Conservation (phyloP, 2,888 invertebrate species). For the Caenorhabditis wallacei region DNA sequence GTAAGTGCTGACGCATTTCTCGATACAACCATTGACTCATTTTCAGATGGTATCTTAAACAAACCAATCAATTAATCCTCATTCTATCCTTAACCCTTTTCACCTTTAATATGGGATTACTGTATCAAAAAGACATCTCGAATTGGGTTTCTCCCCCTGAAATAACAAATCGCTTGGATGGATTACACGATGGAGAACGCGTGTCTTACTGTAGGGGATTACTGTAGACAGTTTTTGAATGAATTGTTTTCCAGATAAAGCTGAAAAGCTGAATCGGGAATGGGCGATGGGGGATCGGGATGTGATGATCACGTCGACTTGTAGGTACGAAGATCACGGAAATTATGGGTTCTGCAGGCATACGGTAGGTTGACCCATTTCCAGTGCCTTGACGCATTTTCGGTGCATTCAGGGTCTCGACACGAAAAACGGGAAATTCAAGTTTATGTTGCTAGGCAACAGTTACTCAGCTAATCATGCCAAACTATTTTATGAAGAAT, state of each 20-base stretch:
- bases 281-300: neutral
- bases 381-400: too few relatives aligned
- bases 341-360: neutral
- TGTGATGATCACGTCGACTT: neutral
- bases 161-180: neutral
- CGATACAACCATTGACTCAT: neutral
- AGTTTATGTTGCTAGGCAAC: conserved; percentile 7
- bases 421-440: neutral
- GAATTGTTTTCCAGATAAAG: neutral
- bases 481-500: conserved; percentile 4
- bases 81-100: neutral
- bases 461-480: conserved; percentile 27
- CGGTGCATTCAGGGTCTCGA: neutral
- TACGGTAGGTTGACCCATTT: neutral
- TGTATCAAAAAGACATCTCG: neutral
- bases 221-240: neutral
- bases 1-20: neutral
- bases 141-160: neutral
- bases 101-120: neutral
- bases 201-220: neutral
- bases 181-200: neutral
- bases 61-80: neutral
- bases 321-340: neutral
- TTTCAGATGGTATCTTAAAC: neutral
- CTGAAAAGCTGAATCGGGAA: neutral